phyloP scores from a whole-genome alignment of 2,888 invertebrate genomes.

The Sisyra terminalis region DNA sequence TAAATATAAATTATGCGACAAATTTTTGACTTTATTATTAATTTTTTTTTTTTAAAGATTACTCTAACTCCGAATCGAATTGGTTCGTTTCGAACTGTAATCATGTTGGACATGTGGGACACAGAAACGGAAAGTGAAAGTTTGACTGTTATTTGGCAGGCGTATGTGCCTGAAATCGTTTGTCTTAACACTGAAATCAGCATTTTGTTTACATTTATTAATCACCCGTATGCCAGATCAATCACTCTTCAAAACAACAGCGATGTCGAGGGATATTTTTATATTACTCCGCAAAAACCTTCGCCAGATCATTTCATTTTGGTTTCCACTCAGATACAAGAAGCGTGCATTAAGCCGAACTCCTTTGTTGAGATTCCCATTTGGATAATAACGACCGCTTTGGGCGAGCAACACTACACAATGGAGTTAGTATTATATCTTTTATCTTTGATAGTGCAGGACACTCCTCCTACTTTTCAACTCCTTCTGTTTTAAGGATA shows the following conservation, averaged over 20 bases:
- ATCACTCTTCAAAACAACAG: slow-evolving; percentile 30
- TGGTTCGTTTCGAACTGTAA: slow-evolving; percentile 28
- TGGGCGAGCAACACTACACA: background rate
- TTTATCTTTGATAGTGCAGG: too few relatives aligned
- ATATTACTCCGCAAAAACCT: slow-evolving; percentile 21
- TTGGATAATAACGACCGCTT: background rate
- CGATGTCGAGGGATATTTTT: slow-evolving; percentile 32
- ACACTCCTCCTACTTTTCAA: background rate
- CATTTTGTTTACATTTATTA: slow-evolving; percentile 39
- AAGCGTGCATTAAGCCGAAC: background rate
- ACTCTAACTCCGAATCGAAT: slow-evolving; percentile 34
- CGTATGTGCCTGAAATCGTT: slow-evolving; percentile 31
- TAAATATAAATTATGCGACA: too few relatives aligned
- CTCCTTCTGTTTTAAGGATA: background rate
- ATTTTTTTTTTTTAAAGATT: slow-evolving; percentile 27
- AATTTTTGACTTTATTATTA: too few relatives aligned
- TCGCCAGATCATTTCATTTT: background rate
- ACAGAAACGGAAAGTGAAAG: slow-evolving; percentile 34
- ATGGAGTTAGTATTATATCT: background rate
- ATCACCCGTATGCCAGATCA: slow-evolving; percentile 33
- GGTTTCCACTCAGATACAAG: background rate
- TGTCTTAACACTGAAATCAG: slow-evolving; percentile 32
- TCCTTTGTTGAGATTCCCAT: background rate
- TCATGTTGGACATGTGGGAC: slow-evolving; percentile 38
- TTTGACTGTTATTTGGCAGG: slow-evolving; percentile 34